Percentiles rank a stretch among this genome's conserved stretches.
phyloP scores from a whole-genome alignment of 2,888 invertebrate genomes.

The Ormia ochracea region DNA sequence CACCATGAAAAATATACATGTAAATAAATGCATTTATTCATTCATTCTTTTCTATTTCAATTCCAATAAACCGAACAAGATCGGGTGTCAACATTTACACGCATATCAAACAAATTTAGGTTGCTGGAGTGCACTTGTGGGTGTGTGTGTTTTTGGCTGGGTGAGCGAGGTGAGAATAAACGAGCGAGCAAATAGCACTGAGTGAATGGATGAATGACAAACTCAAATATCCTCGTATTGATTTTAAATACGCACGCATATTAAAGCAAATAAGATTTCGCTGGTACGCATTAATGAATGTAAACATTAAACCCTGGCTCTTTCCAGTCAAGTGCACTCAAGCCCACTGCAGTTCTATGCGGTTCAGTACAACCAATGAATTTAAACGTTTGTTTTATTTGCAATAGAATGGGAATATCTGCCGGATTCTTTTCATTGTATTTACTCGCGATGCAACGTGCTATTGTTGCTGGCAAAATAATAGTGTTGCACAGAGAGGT shows the following conservation, averaged over 20 bases:
- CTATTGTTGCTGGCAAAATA: background rate
- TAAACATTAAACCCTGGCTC: constrained; percentile 42
- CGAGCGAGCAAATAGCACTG: background rate
- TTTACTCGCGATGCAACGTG: background rate
- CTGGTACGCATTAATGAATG: constrained; percentile 58
- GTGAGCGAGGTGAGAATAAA: background rate
- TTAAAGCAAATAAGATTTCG: constrained; percentile 50
- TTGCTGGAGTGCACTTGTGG: too few relatives aligned
- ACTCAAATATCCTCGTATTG: constrained; percentile 49
- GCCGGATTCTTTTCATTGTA: constrained; percentile 17
- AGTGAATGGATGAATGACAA: constrained; percentile 35
- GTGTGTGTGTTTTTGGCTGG: background rate
- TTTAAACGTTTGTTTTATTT: constrained; percentile 18
- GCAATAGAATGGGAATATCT: constrained; percentile 38
- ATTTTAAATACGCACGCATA: constrained; percentile 45
- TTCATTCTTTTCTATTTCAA: too few relatives aligned
- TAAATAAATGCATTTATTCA: too few relatives aligned
- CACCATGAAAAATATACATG: too few relatives aligned
- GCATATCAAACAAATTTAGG: too few relatives aligned
- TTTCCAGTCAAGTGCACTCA: constrained; percentile 26
- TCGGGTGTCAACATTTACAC: too few relatives aligned
- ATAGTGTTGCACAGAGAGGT: background rate
- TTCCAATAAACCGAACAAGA: too few relatives aligned
- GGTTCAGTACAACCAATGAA: constrained; percentile 18
- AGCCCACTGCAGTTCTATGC: background rate